A percentile compares a stretch with the other conserved stretches of the same genome.
Conservation (phyloP, 2,113 vertebrate genomes). For the Psittacara wagleri region DNA sequence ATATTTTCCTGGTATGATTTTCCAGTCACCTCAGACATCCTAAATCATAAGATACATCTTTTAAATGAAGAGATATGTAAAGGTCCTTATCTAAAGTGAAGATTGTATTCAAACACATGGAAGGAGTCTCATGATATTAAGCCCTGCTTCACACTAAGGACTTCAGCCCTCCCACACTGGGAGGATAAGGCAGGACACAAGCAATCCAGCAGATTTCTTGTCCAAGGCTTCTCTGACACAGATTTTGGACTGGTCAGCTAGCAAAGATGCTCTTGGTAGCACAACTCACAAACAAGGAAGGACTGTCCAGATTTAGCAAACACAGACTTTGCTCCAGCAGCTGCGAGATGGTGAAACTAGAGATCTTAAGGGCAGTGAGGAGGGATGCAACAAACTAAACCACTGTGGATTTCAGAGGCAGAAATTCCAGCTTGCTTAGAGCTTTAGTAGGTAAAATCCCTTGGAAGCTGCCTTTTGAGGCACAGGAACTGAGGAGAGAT, state of each 20-base stretch:
- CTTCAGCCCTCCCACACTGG: background rate
- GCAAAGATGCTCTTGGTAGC: background rate
- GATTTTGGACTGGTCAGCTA: background rate
- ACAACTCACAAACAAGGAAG: background rate
- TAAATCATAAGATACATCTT: background rate
- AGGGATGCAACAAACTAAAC: background rate
- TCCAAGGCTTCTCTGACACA: background rate
- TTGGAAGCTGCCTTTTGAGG: background rate
- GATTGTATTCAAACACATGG: rapidly evolving
- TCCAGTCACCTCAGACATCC: background rate
- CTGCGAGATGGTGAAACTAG: background rate
- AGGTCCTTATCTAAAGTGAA: background rate
- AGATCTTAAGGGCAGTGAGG: background rate
- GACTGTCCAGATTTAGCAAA: background rate
- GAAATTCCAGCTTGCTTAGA: background rate
- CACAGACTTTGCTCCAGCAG: background rate
- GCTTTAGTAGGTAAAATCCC: background rate
- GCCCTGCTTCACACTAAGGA: background rate
- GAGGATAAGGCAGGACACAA: background rate
- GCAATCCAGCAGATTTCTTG: background rate
- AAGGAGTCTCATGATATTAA: background rate
- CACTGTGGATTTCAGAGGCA: background rate
- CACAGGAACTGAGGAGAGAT: background rate
- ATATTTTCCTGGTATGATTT: background rate
- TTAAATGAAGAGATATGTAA: background rate